These are phyloP conservation scores for Gopherus evgoodei DNA, from an alignment of 2,113 vertebrate genomes.

Conservation along the genomic window DNA sequence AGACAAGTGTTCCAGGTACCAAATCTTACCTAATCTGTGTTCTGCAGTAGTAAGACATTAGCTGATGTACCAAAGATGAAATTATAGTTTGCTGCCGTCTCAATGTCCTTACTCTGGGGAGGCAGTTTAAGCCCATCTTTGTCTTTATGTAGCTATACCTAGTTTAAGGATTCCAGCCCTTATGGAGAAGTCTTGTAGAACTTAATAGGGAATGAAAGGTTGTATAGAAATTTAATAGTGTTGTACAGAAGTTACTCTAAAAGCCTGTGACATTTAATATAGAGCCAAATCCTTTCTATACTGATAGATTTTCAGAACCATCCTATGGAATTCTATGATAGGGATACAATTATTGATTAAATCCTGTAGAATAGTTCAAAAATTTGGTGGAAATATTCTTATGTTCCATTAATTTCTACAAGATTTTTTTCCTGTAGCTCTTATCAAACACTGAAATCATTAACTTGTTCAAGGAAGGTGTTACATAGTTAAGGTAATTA, in stretches of 20 bases:
- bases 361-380: background rate
- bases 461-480: background rate
- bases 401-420: background rate
- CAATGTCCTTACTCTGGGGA: background rate
- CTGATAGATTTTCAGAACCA: rapidly evolving
- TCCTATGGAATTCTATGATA: background rate
- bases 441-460: background rate
- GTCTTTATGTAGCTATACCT: background rate
- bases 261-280: background rate
- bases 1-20: background rate
- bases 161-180: background rate
- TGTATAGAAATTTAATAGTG: rapidly evolving
- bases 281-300: background rate
- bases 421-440: background rate
- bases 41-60: rapidly evolving
- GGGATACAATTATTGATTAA: background rate
- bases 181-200: background rate
- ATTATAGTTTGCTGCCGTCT: background rate
- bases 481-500: background rate
- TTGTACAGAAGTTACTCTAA: background rate
- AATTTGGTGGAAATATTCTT: background rate
- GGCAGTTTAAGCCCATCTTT: background rate
- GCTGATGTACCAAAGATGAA: background rate
- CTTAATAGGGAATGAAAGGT: background rate
- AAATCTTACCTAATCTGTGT: background rate